Evolutionary conservation across 2,797 vertebrate species (phyloP).

Genomic region (Tamandua tetradactyla): DNA sequence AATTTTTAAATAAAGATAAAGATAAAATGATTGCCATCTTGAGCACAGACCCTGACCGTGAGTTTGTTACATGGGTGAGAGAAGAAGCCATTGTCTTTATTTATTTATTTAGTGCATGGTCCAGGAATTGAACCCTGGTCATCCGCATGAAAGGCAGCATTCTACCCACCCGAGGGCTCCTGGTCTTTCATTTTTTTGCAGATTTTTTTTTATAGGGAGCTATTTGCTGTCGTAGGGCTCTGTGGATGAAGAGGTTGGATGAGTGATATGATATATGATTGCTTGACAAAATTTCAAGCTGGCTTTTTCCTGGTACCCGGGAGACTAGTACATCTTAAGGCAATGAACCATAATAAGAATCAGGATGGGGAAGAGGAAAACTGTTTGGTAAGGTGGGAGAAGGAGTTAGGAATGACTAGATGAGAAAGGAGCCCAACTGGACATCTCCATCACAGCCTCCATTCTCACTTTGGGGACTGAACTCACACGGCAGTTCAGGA

Average conservation of each 20-base stretch:
- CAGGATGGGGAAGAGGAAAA: background rate
- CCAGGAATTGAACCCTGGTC: too few species aligned
- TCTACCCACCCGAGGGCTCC: too few species aligned
- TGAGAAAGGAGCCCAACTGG: background rate
- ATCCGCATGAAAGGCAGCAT: too few species aligned
- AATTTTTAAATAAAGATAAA: background rate
- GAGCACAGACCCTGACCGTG: background rate
- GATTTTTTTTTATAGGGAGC: too few species aligned
- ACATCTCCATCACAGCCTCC: accelerated
- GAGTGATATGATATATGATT: background rate
- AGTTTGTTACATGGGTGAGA: background rate
- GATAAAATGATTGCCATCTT: background rate
- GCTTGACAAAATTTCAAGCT: background rate
- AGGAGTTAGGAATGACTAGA: background rate
- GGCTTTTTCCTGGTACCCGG: background rate
- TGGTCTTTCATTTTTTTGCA: too few species aligned
- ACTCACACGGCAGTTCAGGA: too few species aligned
- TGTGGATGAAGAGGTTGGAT: accelerated
- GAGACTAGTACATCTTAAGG: background rate
- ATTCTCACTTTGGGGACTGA: background rate
- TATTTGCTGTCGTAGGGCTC: background rate
- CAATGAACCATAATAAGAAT: background rate
- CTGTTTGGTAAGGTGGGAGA: background rate
- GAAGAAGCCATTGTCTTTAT: background rate
- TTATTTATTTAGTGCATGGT: too few species aligned